phyloP scores from a whole-genome alignment of 2,888 invertebrate species.

The Macrosiphum euphorbiae region DNA sequence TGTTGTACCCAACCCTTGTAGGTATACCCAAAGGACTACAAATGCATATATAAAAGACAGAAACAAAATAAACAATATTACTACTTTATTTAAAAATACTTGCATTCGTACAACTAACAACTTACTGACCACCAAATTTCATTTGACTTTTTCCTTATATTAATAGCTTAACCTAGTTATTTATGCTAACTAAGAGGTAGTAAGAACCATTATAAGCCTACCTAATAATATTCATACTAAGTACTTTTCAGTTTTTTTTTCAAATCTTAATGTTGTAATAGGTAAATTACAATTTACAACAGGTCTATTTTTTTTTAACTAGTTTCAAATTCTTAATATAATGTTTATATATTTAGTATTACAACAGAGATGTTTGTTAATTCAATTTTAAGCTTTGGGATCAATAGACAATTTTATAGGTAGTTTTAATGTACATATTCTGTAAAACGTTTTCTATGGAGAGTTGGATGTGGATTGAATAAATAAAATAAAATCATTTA shows the following conservation, averaged over 20 bases:
- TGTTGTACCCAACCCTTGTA: neutral
- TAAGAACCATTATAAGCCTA: neutral
- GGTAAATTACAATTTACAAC: neutral
- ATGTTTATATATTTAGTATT: neutral
- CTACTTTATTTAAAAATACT: neutral
- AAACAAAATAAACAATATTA: neutral
- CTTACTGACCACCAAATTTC: neutral
- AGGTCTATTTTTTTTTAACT: neutral
- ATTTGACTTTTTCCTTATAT: neutral
- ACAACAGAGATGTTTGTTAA: neutral
- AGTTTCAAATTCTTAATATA: neutral
- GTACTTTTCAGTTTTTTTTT: neutral
- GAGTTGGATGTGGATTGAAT: neutral
- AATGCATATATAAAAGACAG: neutral
- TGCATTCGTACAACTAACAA: neutral
- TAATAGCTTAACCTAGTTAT: neutral
- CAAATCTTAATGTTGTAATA: neutral
- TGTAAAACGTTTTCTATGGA: neutral
- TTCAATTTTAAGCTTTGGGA: neutral
- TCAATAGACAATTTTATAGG: neutral
- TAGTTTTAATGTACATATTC: neutral
- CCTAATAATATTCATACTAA: neutral
- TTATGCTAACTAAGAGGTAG: neutral
- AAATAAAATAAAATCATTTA: conserved; percentile 69
- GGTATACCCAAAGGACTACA: neutral